These are phyloP conservation scores for Campoletis sonorensis DNA, from an alignment of 1,140 invertebrate genomes.

Conservation along the genomic window DNA sequence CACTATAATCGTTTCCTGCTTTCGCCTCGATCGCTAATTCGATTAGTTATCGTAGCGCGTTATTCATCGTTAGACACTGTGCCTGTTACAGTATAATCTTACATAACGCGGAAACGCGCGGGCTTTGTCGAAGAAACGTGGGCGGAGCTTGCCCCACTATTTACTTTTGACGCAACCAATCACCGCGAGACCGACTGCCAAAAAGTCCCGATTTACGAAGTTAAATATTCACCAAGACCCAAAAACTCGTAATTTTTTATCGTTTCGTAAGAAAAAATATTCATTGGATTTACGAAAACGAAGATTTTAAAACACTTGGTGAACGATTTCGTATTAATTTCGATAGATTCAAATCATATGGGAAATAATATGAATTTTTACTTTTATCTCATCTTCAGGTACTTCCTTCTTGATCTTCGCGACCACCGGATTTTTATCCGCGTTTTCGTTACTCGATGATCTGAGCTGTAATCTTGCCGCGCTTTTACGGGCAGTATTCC, in stretches of 20 bases:
- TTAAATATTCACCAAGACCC: too few relatives aligned
- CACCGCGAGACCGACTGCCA: too few relatives aligned
- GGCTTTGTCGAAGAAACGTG: neutral
- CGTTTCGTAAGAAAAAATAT: too few relatives aligned
- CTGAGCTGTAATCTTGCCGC: constrained; percentile 54
- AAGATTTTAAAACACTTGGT: too few relatives aligned
- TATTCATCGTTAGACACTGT: constrained; percentile 14
- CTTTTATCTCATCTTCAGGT: constrained; percentile 77
- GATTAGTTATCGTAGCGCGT: constrained; percentile 26
- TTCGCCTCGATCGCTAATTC: constrained; percentile 29
- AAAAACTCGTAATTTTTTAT: too few relatives aligned
- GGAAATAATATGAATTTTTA: constrained; percentile 52
- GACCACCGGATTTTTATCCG: constrained; percentile 40
- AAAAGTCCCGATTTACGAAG: too few relatives aligned
- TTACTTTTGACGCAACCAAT: too few relatives aligned
- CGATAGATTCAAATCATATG: neutral
- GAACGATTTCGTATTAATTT: too few relatives aligned
- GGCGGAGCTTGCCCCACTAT: too few relatives aligned
- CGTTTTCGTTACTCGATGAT: constrained; percentile 50
- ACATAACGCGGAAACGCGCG: constrained; percentile 6
- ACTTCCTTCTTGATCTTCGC: constrained; percentile 75
- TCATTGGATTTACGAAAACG: too few relatives aligned
- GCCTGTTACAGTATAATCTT: constrained; percentile 12
- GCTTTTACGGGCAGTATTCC: constrained; percentile 58
- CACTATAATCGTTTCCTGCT: constrained; percentile 42